Evolutionary conservation across 2,888 invertebrate species (phyloP).

Genomic region (Drosophila kanekoi): DNA sequence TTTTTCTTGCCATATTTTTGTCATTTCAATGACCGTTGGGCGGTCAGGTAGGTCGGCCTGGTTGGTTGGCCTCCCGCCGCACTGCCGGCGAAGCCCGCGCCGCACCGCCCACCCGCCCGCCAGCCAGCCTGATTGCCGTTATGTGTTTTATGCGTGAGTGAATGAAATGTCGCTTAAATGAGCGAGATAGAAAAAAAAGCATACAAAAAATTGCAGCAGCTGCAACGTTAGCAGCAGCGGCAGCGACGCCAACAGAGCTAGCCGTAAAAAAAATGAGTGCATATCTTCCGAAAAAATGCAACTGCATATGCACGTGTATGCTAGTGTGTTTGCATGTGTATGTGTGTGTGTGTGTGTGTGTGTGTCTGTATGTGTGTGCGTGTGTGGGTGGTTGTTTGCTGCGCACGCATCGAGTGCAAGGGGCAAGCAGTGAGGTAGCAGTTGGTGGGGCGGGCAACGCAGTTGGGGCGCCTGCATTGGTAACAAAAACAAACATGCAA

Average conservation of each 20-base stretch:
- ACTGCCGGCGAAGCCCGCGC: too few relatives aligned
- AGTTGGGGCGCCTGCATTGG: slow-evolving; percentile 65
- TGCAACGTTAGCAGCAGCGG: slow-evolving; percentile 23
- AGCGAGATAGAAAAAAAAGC: slow-evolving; percentile 77
- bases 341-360: slow-evolving; percentile 14
- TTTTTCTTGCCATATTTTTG: slow-evolving; percentile 66
- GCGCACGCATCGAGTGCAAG: slow-evolving; percentile 73
- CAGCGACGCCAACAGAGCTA: slow-evolving; percentile 49
- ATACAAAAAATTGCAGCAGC: slow-evolving; percentile 50
- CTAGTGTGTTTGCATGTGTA: slow-evolving; percentile 15
- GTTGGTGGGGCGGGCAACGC: slow-evolving; percentile 10
- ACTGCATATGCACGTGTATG: slow-evolving; percentile 52
- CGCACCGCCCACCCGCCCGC: background rate
- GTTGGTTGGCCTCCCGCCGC: slow-evolving; percentile 23
- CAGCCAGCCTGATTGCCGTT: slow-evolving; percentile 63
- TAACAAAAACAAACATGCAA: slow-evolving; percentile 80
- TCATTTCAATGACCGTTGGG: slow-evolving; percentile 75
- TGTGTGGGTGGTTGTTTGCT: slow-evolving; percentile 57
- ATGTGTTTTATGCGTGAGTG: slow-evolving; percentile 68
- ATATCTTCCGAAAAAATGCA: slow-evolving; percentile 82
- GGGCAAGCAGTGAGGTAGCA: slow-evolving; percentile 2
- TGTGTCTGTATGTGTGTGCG: slow-evolving; percentile 14
- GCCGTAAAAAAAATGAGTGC: slow-evolving; percentile 70
- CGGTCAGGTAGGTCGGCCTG: slow-evolving; percentile 41
- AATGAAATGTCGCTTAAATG: slow-evolving; percentile 73